Base-by-base conservation (phyloP, 2,797 vertebrate genomes). In the Pipistrellus pygmaeus region DNA sequence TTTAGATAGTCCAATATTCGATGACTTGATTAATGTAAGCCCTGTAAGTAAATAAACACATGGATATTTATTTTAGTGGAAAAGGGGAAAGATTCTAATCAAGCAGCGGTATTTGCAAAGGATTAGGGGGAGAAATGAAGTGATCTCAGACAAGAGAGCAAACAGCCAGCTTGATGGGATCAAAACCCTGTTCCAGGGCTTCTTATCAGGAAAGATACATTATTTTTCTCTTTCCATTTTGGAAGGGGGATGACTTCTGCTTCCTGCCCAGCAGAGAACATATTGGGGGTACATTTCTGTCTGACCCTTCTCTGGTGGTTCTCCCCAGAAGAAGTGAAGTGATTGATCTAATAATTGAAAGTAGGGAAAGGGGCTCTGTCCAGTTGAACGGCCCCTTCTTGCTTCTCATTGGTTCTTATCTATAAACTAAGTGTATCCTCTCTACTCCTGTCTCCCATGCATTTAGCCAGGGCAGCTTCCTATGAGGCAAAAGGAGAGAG, bases 91-190 rank as follows among this genome's bases (percentile, higher is more conserved):
- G 38, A 78, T 66, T 92, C 60, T 91, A 91, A 91, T 97, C 81
- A 96, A 95, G 46, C 51, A 51, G 51, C 91, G 82, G 62, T 85
- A 89, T 96, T 95, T 95, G 75, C 51, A 93, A 85, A 96, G 72
- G 55, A 91, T 88, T 93, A 87, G 32, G 75, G 30, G 30, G 23
- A 92, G 66, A 76, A 83, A 95, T 85, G 72, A 95, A 72, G 53
- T 75, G 87, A 75, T 90, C 41, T 88, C 73, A 72, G 51, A 73
- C 64, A 92, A 69, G 55, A 84, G 38, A 93, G 48, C 48, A 91
- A 96, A 83, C 41, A 95, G 44, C 14, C 23, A 32, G 12, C 38
- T 30, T 30, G 21, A 1, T 69, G 73, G 30, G 7, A 20, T 64
- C 68, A 76, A 75, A 44, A 57, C 23, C 17, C 23, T 30, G 8